Conservation (phyloP, 2,797 vertebrate species). For the Pipistrellus kuhlii region DNA sequence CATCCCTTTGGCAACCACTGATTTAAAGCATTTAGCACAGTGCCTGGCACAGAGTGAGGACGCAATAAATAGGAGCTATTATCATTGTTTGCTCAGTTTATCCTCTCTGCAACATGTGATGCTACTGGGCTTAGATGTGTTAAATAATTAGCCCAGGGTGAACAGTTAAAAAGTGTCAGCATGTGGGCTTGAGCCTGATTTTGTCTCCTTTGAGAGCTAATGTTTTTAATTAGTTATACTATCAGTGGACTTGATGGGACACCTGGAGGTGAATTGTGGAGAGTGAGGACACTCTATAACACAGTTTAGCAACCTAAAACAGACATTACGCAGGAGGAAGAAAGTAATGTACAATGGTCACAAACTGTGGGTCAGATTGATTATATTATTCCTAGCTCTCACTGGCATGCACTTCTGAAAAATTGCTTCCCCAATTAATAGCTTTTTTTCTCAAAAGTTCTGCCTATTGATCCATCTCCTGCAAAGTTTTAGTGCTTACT, state of each 20-base stretch:
- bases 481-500: conserved; percentile 73
- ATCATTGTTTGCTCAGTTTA: background rate
- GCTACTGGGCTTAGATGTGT: background rate
- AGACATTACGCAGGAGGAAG: background rate
- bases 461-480: conserved; percentile 55
- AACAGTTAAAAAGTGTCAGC: background rate
- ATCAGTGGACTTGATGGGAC: background rate
- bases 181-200: background rate
- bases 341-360: background rate
- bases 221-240: background rate
- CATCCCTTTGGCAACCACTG: background rate
- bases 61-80: background rate
- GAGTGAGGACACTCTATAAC: background rate
- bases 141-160: background rate
- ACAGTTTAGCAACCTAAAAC: background rate
- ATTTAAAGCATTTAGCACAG: background rate
- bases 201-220: background rate
- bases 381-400: conserved; percentile 36
- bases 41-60: background rate
- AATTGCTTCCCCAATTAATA: conserved; percentile 43
- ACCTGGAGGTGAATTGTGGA: background rate
- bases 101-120: background rate
- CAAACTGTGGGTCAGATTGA: background rate
- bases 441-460: conserved; percentile 63
- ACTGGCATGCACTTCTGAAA: conserved; percentile 43